Conservation (phyloP, 2,113 vertebrate species). For the Mystacornis crossleyi region DNA sequence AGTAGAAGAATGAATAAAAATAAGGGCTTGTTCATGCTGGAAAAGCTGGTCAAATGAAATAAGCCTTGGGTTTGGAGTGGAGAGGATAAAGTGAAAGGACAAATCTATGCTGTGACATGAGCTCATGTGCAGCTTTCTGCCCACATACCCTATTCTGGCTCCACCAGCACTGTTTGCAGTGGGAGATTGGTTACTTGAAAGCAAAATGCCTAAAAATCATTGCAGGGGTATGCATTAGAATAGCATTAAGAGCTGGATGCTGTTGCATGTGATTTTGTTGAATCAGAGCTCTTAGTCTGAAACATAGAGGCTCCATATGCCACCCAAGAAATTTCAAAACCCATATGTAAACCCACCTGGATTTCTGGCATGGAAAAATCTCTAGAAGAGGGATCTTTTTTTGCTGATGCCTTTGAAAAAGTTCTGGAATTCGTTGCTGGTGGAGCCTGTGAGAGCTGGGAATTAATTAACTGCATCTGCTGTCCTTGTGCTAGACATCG, state of each 20-base stretch:
- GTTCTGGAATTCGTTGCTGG: background rate
- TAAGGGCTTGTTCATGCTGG: background rate
- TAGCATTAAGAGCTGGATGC: background rate
- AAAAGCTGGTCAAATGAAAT: background rate
- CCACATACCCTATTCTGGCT: background rate
- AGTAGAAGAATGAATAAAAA: background rate
- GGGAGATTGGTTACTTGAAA: background rate
- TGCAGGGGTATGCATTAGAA: background rate
- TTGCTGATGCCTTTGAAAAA: background rate
- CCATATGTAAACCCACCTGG: background rate
- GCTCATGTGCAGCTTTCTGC: background rate
- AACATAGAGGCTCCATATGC: background rate
- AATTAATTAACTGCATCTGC: background rate
- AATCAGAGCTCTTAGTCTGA: background rate
- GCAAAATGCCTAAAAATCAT: background rate
- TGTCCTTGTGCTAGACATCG: background rate
- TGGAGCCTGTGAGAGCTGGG: background rate
- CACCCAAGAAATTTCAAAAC: background rate
- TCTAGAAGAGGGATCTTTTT: background rate
- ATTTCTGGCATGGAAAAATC: background rate
- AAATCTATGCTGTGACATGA: background rate
- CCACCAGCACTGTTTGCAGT: background rate
- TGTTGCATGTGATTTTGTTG: background rate
- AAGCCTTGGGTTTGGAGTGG: background rate
- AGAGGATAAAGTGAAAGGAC: background rate